Evolutionary conservation across 2,888 invertebrate species (phyloP), one percentile per base, ranked within the genome.

Genomic region (Incurvaria masculella): DNA sequence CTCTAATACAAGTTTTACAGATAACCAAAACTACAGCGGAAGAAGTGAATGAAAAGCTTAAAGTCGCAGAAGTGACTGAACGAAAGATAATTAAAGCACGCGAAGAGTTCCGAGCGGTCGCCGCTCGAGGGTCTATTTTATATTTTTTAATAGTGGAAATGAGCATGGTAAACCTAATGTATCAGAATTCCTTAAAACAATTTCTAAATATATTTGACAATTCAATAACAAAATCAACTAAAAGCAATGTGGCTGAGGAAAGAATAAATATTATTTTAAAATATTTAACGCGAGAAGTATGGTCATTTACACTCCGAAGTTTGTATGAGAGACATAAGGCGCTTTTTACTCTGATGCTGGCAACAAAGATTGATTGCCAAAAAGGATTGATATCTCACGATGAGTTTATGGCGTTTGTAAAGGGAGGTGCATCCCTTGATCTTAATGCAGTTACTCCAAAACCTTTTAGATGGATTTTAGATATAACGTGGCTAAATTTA

Each of bases 141-240:
- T 97, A 97, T 64, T 97, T 97, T 65, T 79, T 97, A 39, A 96
- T 97, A 52, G 96, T 97, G 0, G 97, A 97, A 76, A 96, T 97
- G 96, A 93, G 93, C 61, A 89, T 94, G 63, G 96, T 97, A 1
- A 97, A 96, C 63, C 84, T 88, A 8, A 97, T 97, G 97, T 97
- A 97, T 64, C 97, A 97, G 69, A 97, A 96, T 58, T 94, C 97
- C 0, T 74, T 97, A 45, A 93, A 93, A 62, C 97, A 97, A 66
- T 97, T 97, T 72, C 74, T 97, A 41, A 91, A 85, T 11, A 88
- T 97, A 53, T 97, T 97, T 64, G 96, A 97, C 65, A 89, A 87
- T 60, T 95, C 97, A 0, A 97, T 97, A 55, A 91, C 89, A 0
- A 93, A 91, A 72, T 95, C 96, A 0, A 83, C 86, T 6, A 95